These are phyloP conservation scores for Scolopax mira DNA, from an alignment of 2,113 vertebrate species.

Conservation along the genomic window DNA sequence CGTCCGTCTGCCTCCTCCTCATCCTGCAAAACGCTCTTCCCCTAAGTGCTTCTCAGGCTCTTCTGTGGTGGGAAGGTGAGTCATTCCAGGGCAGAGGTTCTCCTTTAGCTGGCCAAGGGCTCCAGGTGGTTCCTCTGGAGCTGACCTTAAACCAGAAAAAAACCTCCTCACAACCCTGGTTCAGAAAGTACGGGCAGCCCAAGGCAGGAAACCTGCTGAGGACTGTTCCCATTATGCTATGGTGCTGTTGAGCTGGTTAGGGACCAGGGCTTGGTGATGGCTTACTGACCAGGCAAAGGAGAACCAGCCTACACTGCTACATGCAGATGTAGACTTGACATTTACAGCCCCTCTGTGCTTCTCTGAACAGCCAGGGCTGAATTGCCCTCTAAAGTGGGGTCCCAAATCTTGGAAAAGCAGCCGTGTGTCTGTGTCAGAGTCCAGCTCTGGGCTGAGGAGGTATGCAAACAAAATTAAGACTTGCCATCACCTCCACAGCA, in stretches of 20 bases:
- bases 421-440: background rate
- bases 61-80: background rate
- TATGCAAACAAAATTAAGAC: background rate
- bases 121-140: conserved; percentile 46
- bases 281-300: background rate
- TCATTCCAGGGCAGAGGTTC: background rate
- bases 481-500: background rate
- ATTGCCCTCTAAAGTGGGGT: background rate
- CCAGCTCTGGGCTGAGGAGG: background rate
- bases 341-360: background rate
- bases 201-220: background rate
- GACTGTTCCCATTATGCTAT: background rate
- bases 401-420: background rate
- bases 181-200: background rate
- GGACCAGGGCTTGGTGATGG: background rate
- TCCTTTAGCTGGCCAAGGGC: background rate
- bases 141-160: background rate
- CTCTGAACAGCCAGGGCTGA: background rate
- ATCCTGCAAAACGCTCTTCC: background rate
- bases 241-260: background rate
- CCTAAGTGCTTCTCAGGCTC: background rate
- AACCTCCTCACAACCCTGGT: rapidly evolving
- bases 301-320: background rate
- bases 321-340: background rate
- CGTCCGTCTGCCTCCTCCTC: background rate